Percentiles rank a stretch among this genome's conserved stretches.
Evolutionary conservation across 2,888 invertebrate species (phyloP).

Genomic region (Drosophila hamatofila): DNA sequence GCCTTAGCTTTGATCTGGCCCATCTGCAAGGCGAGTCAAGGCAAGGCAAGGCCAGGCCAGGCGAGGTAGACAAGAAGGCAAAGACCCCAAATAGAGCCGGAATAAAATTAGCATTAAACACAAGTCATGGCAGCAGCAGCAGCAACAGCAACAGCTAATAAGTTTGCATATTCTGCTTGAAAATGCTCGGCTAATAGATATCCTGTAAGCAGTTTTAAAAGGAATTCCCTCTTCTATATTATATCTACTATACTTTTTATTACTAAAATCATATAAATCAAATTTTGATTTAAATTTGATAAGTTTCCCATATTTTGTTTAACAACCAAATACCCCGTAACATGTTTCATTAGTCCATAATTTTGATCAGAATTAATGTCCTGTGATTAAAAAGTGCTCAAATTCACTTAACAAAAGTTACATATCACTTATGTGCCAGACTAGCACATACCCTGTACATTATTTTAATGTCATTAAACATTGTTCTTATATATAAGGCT

Average conservation of each 20-base stretch:
- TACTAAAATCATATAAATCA: background rate
- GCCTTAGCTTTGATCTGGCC: slow-evolving; percentile 68
- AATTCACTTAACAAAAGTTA: background rate
- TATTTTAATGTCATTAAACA: too few relatives aligned
- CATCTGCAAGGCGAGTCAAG: slow-evolving; percentile 18
- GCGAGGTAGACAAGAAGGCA: background rate
- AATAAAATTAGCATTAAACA: slow-evolving; percentile 65
- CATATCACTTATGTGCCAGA: too few relatives aligned
- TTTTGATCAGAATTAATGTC: too few relatives aligned
- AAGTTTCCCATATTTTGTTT: background rate
- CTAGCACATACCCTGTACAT: background rate
- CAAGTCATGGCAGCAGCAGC: slow-evolving; percentile 15
- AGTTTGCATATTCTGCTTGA: background rate
- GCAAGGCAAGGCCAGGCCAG: background rate
- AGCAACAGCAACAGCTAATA: background rate
- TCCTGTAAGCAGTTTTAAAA: background rate
- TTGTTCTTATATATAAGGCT: too few relatives aligned
- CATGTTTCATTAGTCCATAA: background rate
- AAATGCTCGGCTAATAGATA: background rate
- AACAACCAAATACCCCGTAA: background rate
- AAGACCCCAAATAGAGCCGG: slow-evolving; percentile 18
- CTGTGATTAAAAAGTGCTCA: too few relatives aligned
- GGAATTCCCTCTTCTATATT: background rate
- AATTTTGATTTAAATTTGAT: background rate
- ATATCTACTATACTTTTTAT: background rate